These are phyloP conservation scores for Aegotheles bennettii DNA, from an alignment of 2,113 vertebrate genomes.

Conservation along the genomic window DNA sequence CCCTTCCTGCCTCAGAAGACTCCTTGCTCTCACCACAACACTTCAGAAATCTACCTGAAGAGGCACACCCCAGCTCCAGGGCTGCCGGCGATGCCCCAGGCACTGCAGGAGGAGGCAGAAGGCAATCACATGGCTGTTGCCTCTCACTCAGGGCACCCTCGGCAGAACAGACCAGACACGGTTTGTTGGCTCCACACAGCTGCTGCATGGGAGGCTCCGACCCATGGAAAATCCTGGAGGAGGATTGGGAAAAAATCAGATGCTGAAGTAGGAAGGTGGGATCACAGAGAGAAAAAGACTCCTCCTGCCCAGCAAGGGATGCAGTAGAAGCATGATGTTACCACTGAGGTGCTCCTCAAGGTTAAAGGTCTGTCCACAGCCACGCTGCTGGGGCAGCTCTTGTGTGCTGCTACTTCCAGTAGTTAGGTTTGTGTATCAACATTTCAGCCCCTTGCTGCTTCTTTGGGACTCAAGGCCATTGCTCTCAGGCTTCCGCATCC, in stretches of 20 bases:
- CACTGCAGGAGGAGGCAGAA: neutral
- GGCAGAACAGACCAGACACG: fast-evolving
- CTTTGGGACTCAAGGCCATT: fast-evolving
- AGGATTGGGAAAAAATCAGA: neutral
- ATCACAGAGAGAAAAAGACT: neutral
- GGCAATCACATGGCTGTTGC: too few relatives aligned
- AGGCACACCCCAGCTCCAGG: fast-evolving
- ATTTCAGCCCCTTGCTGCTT: neutral
- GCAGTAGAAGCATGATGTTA: fast-evolving
- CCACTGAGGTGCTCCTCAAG: fast-evolving
- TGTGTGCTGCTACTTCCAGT: fast-evolving
- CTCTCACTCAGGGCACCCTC: neutral
- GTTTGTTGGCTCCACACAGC: neutral
- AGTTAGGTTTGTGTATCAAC: neutral
- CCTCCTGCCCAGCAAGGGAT: neutral
- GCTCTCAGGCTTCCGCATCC: neutral
- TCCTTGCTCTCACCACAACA: neutral
- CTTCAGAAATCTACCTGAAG: neutral
- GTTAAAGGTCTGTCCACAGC: neutral
- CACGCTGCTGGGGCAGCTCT: neutral
- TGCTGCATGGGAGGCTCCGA: neutral
- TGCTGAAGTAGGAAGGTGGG: neutral
- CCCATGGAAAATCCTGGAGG: neutral
- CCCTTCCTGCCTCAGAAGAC: neutral
- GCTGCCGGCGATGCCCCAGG: neutral